Conservation (phyloP, 2,113 vertebrate genomes). For the Columba janthina region DNA sequence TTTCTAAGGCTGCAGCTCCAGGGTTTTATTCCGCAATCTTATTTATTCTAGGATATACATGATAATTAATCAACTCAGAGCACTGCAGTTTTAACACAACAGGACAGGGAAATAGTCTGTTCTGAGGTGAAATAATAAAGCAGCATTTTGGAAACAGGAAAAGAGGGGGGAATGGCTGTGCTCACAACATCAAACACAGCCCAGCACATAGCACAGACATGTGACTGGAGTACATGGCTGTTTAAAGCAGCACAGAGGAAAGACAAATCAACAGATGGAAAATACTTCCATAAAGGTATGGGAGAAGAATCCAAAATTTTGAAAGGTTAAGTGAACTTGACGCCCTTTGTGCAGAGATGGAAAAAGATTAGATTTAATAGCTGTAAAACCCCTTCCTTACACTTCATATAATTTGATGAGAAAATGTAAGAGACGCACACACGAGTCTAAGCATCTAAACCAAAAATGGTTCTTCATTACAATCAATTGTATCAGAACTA, state of each 20-base stretch:
- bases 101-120: background rate
- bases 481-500: background rate
- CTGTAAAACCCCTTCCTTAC: background rate
- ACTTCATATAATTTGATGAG: background rate
- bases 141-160: background rate
- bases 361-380: background rate
- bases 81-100: background rate
- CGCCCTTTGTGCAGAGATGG: background rate
- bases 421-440: background rate
- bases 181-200: background rate
- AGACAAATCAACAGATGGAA: background rate
- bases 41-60: background rate
- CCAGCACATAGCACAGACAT: background rate
- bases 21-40: background rate
- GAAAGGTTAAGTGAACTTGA: background rate
- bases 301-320: background rate
- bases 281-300: background rate
- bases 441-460: background rate
- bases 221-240: fast-evolving
- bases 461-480: background rate
- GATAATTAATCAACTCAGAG: background rate
- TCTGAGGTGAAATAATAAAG: background rate
- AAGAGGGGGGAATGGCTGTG: background rate
- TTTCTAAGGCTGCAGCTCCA: background rate
- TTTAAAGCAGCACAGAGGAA: background rate